A percentile compares a stretch with the other conserved stretches of the same genome.
Conservation (phyloP, 2,888 invertebrate genomes). For the Sericinus montela region DNA sequence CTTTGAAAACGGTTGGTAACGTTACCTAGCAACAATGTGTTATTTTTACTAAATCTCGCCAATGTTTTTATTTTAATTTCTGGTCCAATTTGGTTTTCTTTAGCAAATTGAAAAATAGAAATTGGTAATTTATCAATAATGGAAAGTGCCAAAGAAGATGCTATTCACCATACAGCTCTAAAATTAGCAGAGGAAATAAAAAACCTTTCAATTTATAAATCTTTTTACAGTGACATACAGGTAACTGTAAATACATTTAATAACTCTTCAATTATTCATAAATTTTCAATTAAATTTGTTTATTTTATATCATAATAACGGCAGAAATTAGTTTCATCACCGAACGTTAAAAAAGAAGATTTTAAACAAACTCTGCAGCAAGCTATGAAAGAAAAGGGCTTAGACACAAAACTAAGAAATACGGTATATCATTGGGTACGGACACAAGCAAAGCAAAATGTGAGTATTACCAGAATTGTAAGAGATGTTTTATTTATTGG, state of each 20-base stretch:
- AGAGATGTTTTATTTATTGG: too few species aligned
- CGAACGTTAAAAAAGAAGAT: conserved; percentile 86
- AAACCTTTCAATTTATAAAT: conserved; percentile 85
- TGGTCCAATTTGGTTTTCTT: conserved; percentile 4
- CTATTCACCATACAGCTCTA: conserved; percentile 86
- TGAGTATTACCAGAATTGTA: conserved; percentile 32
- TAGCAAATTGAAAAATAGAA: conserved; percentile 5
- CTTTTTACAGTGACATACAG: conserved; percentile 89
- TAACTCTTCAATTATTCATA: neutral
- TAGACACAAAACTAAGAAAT: conserved; percentile 90
- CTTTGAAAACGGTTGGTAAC: neutral
- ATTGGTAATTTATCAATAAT: conserved; percentile 39
- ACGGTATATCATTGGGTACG: conserved; percentile 91
- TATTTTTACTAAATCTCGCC: too few species aligned
- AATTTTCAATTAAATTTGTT: neutral
- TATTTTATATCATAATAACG: conserved; percentile 26
- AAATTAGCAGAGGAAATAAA: conserved; percentile 90
- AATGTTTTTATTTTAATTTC: neutral
- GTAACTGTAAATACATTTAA: conserved; percentile 51
- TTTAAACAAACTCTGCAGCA: conserved; percentile 87
- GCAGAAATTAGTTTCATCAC: conserved; percentile 88
- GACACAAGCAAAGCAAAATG: conserved; percentile 66
- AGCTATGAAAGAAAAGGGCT: conserved; percentile 86
- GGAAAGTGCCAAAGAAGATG: conserved; percentile 79
- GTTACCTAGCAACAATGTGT: conserved; percentile 15